These are phyloP conservation scores for Odontocerum albicorne DNA, from an alignment of 2,888 invertebrate species.

Conservation along the genomic window DNA sequence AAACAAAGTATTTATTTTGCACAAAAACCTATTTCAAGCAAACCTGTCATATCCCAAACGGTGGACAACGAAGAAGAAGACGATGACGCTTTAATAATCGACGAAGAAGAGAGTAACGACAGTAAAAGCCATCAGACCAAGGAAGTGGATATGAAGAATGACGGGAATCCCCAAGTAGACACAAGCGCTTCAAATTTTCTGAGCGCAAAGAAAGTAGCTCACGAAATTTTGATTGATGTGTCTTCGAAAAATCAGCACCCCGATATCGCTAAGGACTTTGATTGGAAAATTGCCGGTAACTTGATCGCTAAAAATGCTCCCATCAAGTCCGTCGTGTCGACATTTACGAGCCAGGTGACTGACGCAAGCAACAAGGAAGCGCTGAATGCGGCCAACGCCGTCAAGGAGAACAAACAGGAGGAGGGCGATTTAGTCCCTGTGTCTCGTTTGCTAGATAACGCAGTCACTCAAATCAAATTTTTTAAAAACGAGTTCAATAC, in stretches of 20 bases:
- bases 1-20: slow-evolving; percentile 61
- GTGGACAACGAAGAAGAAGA: slow-evolving; percentile 66
- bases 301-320: slow-evolving; percentile 55
- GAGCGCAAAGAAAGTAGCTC: slow-evolving; percentile 58
- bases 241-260: slow-evolving; percentile 46
- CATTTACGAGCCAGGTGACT: slow-evolving; percentile 29
- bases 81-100: slow-evolving; percentile 68
- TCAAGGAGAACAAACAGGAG: slow-evolving; percentile 38
- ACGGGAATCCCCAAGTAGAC: slow-evolving; percentile 44
- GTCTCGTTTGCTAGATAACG: slow-evolving; percentile 74
- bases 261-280: slow-evolving; percentile 55
- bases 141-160: slow-evolving; percentile 26
- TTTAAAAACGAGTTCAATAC: slow-evolving; percentile 51
- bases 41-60: slow-evolving; percentile 44
- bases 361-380: slow-evolving; percentile 15
- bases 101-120: slow-evolving; percentile 60
- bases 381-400: neutral
- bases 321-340: slow-evolving; percentile 38
- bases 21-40: slow-evolving; percentile 27
- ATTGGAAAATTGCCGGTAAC: slow-evolving; percentile 58
- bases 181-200: too few relatives aligned
- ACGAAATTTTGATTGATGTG: slow-evolving; percentile 60
- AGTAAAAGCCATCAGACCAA: slow-evolving; percentile 38
- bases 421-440: slow-evolving; percentile 74
- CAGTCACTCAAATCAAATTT: slow-evolving; percentile 63